phyloP scores from a whole-genome alignment of 1,140 invertebrate genomes.

The Trichomalopsis sarcophagae region DNA sequence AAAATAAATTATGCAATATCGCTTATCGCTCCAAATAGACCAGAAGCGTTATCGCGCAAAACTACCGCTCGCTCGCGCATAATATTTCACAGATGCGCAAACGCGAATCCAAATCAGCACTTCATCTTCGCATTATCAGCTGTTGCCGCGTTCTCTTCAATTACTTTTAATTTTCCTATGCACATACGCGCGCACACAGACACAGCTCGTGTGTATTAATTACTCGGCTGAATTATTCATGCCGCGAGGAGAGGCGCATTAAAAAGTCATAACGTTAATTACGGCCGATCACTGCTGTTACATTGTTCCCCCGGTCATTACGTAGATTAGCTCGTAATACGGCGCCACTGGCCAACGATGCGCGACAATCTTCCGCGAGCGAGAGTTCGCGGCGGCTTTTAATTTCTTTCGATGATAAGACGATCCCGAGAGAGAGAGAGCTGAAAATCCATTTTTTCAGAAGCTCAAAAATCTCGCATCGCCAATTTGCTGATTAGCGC shows the following conservation, averaged over 20 bases:
- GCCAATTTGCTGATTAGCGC: slow-evolving; percentile 36
- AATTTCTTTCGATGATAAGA: too few relatives aligned
- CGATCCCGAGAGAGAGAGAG: too few relatives aligned
- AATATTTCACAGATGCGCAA: neutral
- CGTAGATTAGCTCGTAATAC: slow-evolving; percentile 26
- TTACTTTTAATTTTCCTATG: slow-evolving; percentile 32
- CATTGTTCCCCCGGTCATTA: slow-evolving; percentile 33
- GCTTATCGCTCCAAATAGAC: too few relatives aligned
- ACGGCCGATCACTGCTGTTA: slow-evolving; percentile 10
- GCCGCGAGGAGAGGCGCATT: neutral
- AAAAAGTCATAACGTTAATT: slow-evolving; percentile 39
- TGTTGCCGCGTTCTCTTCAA: slow-evolving; percentile 7
- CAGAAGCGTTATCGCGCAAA: too few relatives aligned
- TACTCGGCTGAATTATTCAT: slow-evolving; percentile 39
- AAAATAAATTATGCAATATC: too few relatives aligned
- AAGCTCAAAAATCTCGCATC: slow-evolving; percentile 53
- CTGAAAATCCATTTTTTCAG: slow-evolving; percentile 55
- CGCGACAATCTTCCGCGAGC: slow-evolving; percentile 11
- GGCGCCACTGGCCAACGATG: slow-evolving; percentile 14
- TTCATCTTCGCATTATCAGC: slow-evolving; percentile 21
- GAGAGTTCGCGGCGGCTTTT: too few relatives aligned
- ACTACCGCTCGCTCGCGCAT: too few relatives aligned
- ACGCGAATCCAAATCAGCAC: neutral
- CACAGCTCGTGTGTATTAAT: slow-evolving; percentile 4
- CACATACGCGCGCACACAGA: too few relatives aligned